Base-by-base conservation (phyloP, 2,797 vertebrate genomes). In the Oophaga sylvatica region DNA sequence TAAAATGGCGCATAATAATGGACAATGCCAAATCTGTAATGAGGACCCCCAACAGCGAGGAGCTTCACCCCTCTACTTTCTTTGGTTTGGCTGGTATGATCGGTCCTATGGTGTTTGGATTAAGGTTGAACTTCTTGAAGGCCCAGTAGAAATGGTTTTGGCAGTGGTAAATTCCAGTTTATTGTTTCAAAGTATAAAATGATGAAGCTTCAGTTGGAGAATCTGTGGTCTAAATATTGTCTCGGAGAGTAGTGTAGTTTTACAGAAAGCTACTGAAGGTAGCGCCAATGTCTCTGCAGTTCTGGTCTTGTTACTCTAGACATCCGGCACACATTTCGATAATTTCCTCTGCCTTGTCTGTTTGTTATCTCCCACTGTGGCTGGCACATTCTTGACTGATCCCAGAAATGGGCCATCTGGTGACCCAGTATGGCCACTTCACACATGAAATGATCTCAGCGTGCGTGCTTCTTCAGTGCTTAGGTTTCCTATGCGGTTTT, bases 331-430 rank as follows among this genome's bases (percentile, higher is more conserved):
- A 15, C 12, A 20, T 35, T 41, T 56, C 22, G 48, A 56, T 77
- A 77, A 77, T 77, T 53, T 16, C 29, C 31, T 63, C 48, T 17
- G 45, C 41, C 63, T 68, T 82, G 41, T 11, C 80, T 53, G 20
- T 56, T 19, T 82, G 80, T 53, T 45, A 22, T 65, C 80, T 68
- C 80, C 80, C 29, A 41, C 41, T 68, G 12, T 81, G 60, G 9
- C 41, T 53, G 63, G 48, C 41, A 68, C 63, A 17, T 81, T 81
- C 19, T 17, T 53, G 62, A 62, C 12, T 81, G 62, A 63, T 56
- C 48, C 65, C 31, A 63, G 41, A 26, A 68, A 56, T 62, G 0
- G n/a, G 63, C 80, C 80, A 82, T 82, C 80, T 82, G 80, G 41
- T 53, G 26, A 26, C 80, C 63, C 56, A 2, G n/a, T 81, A 68